A percentile compares a stretch with the other conserved stretches of the same genome.
Conservation (phyloP, 2,888 invertebrate species). For the Drosophila antonietae region DNA sequence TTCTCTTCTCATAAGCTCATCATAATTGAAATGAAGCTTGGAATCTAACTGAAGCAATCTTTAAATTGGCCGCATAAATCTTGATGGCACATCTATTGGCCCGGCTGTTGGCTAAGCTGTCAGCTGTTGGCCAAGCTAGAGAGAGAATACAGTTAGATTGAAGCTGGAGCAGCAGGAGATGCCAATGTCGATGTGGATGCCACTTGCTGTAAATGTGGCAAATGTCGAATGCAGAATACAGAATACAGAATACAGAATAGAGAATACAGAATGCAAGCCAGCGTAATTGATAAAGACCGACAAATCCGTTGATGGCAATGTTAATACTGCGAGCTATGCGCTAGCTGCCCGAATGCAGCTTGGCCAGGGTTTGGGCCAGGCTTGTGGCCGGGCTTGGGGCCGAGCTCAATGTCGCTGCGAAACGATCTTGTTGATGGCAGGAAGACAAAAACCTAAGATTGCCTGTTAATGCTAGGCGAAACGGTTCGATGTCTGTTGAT, state of each 20-base stretch:
- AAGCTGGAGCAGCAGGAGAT: conserved; percentile 29
- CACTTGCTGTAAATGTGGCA: conserved; percentile 72
- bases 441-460: conserved; percentile 77
- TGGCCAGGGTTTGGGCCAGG: conserved; percentile 24
- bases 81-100: conserved; percentile 50
- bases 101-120: conserved; percentile 45
- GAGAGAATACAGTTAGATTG: conserved; percentile 50
- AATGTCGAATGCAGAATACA: conserved; percentile 44
- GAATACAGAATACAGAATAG: conserved; percentile 22
- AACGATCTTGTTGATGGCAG: conserved; percentile 80
- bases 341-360: not conserved
- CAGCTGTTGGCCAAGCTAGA: conserved; percentile 53
- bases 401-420: conserved; percentile 68
- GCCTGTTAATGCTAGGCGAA: conserved; percentile 59
- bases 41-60: conserved; percentile 27
- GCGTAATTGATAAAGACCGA: conserved; percentile 82
- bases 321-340: conserved; percentile 64
- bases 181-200: conserved; percentile 57
- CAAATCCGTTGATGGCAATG: conserved; percentile 79
- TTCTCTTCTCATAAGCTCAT: not conserved
- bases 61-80: conserved; percentile 60
- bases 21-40: conserved; percentile 13
- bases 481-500: conserved; percentile 35
- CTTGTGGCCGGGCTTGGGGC: conserved; percentile 12
- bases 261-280: conserved; percentile 42